Conservation (phyloP, 1,140 invertebrate genomes). For the Drosophila athabasca region DNA sequence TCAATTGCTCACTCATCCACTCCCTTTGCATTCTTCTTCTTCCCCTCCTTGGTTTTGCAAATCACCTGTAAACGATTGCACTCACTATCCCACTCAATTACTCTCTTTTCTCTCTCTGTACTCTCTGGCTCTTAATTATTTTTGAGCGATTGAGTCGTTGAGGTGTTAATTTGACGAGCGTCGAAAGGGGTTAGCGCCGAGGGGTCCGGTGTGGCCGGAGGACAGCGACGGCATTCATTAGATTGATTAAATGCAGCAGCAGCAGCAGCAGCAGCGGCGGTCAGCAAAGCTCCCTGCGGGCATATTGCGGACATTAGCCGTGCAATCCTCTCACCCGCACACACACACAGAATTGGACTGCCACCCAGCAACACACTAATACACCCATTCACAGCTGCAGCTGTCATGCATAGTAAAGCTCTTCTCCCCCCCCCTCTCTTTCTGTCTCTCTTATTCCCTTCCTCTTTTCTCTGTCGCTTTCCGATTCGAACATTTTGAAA, state of each 20-base stretch:
- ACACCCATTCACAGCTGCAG: constrained; percentile 37
- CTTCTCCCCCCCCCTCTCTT: constrained; percentile 5
- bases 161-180: constrained; percentile 62
- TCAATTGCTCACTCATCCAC: constrained; percentile 6
- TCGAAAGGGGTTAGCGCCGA: not conserved
- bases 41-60: not conserved
- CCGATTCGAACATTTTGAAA: constrained; percentile 48
- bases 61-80: not conserved
- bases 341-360: constrained; percentile 9
- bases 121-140: constrained; percentile 31
- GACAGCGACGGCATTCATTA: constrained; percentile 35
- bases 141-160: constrained; percentile 41
- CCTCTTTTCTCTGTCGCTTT: too few species aligned
- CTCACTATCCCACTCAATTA: not conserved
- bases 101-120: not conserved
- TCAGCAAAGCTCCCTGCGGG: constrained; percentile 24
- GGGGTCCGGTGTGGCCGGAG: not conserved
- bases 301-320: constrained; percentile 34
- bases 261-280: constrained; percentile 1
- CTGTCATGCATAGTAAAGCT: constrained; percentile 47
- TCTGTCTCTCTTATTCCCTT: not conserved
- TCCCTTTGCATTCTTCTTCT: too few species aligned
- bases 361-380: not conserved
- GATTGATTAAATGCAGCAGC: constrained; percentile 52
- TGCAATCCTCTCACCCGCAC: constrained; percentile 12